Evolutionary conservation across 2,797 vertebrate species (phyloP).

Genomic region (Schizopygopsis malacanthus): DNA sequence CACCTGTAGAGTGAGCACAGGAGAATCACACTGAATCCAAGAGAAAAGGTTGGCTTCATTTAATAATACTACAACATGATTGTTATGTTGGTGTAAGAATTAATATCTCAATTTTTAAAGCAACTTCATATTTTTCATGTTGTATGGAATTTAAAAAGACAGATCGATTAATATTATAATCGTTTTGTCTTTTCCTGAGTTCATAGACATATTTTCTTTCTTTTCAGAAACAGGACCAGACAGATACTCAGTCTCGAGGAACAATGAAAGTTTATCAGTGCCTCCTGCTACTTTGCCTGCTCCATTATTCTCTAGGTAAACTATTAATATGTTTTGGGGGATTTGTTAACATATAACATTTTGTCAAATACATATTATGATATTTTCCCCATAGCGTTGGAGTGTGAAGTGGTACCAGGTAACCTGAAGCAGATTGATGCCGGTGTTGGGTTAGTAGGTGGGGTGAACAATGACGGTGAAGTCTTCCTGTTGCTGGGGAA

Average conservation of each 20-base stretch:
- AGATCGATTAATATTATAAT: not conserved
- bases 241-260: not conserved
- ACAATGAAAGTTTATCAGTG: not conserved
- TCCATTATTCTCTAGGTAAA: constrained; percentile 13
- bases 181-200: not conserved
- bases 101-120: not conserved
- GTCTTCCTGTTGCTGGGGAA: constrained; percentile 22
- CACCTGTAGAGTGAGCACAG: not conserved
- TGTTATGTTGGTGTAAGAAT: not conserved
- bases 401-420: constrained; percentile 9
- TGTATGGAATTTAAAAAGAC: not conserved
- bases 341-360: not conserved
- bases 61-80: not conserved
- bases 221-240: not conserved
- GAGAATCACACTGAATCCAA: not conserved
- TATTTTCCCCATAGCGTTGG: not conserved
- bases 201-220: not conserved
- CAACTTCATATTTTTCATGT: not conserved
- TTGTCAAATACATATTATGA: not conserved
- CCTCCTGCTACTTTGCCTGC: constrained; percentile 5
- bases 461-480: not conserved
- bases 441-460: constrained; percentile 50
- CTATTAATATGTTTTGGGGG: not conserved
- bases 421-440: constrained; percentile 62
- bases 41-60: not conserved